Evolutionary conservation across 2,113 vertebrate species (phyloP).

Genomic region (Epinephelus moara): DNA sequence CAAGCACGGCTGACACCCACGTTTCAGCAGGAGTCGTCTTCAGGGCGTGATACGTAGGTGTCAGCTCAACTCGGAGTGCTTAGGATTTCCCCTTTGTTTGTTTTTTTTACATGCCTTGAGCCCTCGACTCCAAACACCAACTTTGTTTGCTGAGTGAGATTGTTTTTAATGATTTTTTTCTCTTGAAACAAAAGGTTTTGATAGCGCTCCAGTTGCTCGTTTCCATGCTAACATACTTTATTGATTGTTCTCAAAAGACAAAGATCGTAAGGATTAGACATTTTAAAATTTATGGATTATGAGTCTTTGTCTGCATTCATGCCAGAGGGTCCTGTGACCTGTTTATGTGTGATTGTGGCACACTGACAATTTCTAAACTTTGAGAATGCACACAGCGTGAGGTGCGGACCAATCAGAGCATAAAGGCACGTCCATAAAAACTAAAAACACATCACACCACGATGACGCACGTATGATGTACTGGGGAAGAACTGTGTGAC

Average conservation of each 20-base stretch:
- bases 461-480: background rate
- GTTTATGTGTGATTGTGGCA: background rate
- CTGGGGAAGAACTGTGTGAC: background rate
- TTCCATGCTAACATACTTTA: background rate
- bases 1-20: slow-evolving; percentile 46
- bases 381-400: background rate
- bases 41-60: slow-evolving; percentile 42
- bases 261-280: background rate
- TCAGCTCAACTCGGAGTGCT: slow-evolving; percentile 11
- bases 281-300: background rate
- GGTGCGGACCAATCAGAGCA: background rate
- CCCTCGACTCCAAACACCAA: background rate
- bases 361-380: background rate
- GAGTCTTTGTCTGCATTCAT: slow-evolving; percentile 1
- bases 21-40: slow-evolving; percentile 32
- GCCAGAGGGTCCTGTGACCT: background rate
- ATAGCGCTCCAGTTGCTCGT: background rate
- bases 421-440: background rate
- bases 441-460: background rate
- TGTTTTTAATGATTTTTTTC: background rate
- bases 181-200: background rate
- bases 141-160: background rate
- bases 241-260: background rate
- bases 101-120: slow-evolving; percentile 5
- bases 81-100: slow-evolving; percentile 17